Evolutionary conservation across 2,797 vertebrate species (phyloP).

Genomic region (Muraenolepis orangiensis): DNA sequence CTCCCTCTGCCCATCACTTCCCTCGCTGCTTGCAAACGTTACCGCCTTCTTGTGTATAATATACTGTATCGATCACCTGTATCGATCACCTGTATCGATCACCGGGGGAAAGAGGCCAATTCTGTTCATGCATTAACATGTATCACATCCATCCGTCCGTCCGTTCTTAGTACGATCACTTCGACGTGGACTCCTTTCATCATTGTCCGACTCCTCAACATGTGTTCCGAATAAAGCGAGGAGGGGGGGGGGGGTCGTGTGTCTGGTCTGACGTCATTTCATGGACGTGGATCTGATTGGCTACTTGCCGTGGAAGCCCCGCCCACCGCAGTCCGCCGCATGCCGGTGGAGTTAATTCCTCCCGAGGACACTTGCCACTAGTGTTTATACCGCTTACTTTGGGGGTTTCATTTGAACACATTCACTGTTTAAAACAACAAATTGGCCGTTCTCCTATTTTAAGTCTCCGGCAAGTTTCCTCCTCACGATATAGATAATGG

Average conservation of each 20-base stretch:
- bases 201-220: not conserved
- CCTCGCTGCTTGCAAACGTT: not conserved
- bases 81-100: not conserved
- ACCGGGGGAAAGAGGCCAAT: not conserved
- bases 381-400: not conserved
- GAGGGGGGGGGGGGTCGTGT: not conserved
- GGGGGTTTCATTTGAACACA: not conserved
- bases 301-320: constrained; percentile 24
- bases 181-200: not conserved
- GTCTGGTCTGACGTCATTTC: not conserved
- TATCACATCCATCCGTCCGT: not conserved
- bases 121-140: not conserved
- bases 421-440: not conserved
- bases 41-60: too few species aligned
- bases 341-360: constrained; percentile 44
- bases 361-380: constrained; percentile 48
- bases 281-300: constrained; percentile 55
- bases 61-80: not conserved
- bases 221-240: not conserved
- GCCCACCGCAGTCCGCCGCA: constrained; percentile 23
- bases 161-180: not conserved
- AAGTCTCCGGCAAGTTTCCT: not conserved
- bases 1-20: constrained; percentile 44
- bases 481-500: constrained; percentile 57
- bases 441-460: not conserved